Evolutionary conservation across 2,888 invertebrate species (phyloP).

Genomic region (Muschampia plurimacula): DNA sequence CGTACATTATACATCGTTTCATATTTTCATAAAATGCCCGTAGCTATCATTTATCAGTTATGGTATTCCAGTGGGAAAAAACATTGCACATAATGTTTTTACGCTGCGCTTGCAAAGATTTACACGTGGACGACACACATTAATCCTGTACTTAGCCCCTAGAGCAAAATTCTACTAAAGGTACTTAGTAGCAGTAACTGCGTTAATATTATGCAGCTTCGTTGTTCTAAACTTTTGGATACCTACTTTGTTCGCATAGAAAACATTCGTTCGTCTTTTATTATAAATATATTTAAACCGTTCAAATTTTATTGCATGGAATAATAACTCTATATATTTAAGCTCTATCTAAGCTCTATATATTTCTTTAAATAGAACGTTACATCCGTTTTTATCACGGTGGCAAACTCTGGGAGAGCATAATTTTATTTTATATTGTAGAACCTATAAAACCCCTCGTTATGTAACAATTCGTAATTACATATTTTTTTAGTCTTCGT

Average conservation of each 20-base stretch:
- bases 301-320: slow-evolving; percentile 57
- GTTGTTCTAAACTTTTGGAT: slow-evolving; percentile 37
- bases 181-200: slow-evolving; percentile 39
- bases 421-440: slow-evolving; percentile 42
- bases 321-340: no score
- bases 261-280: slow-evolving; percentile 59
- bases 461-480: neutral
- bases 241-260: slow-evolving; percentile 62
- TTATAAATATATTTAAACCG: slow-evolving; percentile 53
- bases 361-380: slow-evolving; percentile 54
- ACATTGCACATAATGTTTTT: slow-evolving; percentile 75
- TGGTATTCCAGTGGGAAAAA: slow-evolving; percentile 65
- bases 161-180: slow-evolving; percentile 50
- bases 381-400: slow-evolving; percentile 56
- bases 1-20: no score
- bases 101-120: slow-evolving; percentile 66
- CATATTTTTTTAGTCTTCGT: slow-evolving; percentile 12
- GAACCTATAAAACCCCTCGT: slow-evolving; percentile 21
- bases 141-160: slow-evolving; percentile 63
- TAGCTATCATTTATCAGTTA: slow-evolving; percentile 76
- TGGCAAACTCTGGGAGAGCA: slow-evolving; percentile 46
- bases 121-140: slow-evolving; percentile 65
- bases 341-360: slow-evolving; percentile 60
- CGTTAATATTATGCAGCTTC: slow-evolving; percentile 13
- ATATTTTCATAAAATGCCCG: slow-evolving; percentile 72